Evolutionary conservation across 2,797 vertebrate genomes (phyloP).

Genomic region (Peromyscus aztecus): DNA sequence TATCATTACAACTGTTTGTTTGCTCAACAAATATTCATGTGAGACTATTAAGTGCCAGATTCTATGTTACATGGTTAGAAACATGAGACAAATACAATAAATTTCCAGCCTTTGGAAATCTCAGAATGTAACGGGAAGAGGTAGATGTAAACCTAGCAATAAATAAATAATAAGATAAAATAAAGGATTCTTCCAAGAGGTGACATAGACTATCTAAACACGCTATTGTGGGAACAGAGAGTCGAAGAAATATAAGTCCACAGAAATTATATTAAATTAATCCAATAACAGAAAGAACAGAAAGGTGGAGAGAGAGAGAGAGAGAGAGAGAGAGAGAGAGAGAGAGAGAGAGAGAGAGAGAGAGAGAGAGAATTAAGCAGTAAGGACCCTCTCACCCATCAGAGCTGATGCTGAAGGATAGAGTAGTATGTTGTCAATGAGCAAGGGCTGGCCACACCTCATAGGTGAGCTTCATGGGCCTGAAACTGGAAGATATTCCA

Average conservation of each 20-base stretch:
- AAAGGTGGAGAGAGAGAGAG: neutral
- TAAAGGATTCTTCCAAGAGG: slow-evolving; percentile 1
- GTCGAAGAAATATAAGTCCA: neutral
- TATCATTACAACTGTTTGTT: neutral
- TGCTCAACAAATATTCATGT: slow-evolving; percentile 18
- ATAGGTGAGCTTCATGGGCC: neutral
- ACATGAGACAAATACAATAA: neutral
- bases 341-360: neutral
- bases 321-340: neutral
- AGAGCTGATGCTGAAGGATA: neutral
- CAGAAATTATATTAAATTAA: slow-evolving; percentile 32
- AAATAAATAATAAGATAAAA: neutral
- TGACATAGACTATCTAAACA: neutral
- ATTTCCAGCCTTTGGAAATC: neutral
- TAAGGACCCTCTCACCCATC: neutral
- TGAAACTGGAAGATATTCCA: slow-evolving; percentile 8
- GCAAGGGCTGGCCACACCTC: neutral
- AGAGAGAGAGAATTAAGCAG: neutral
- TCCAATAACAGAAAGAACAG: neutral
- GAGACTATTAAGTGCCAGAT: neutral
- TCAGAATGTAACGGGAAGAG: neutral
- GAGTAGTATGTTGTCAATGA: neutral
- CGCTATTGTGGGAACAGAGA: neutral
- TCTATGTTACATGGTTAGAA: neutral
- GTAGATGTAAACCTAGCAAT: neutral